These are phyloP conservation scores for Mythimna loreyi DNA, from an alignment of 2,888 invertebrate genomes.

Conservation along the genomic window DNA sequence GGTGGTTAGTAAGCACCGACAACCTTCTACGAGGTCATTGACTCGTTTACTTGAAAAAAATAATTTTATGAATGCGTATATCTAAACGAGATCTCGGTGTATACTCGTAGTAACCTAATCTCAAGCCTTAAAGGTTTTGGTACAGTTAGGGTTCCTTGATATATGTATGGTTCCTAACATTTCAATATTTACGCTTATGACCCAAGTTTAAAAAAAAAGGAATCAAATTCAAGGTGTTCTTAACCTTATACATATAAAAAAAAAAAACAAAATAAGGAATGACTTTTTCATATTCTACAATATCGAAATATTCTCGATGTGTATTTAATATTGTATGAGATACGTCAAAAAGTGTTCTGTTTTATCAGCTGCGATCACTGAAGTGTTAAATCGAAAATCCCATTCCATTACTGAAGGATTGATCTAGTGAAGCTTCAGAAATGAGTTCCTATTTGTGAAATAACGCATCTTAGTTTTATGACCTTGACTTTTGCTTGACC, in stretches of 20 bases:
- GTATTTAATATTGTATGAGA: conserved; percentile 2
- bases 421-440: conserved; percentile 7
- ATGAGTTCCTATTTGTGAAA: background rate
- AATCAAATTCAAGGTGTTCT: no score
- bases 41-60: no score
- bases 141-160: no score
- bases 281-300: background rate
- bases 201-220: no score
- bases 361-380: conserved; percentile 17
- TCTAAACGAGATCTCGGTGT: no score
- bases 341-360: conserved; percentile 27
- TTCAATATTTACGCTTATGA: no score
- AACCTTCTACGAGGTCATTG: no score
- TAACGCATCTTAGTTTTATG: background rate
- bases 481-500: conserved; percentile 4
- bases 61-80: no score
- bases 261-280: background rate
- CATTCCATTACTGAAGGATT: conserved; percentile 7
- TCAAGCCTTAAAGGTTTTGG: no score
- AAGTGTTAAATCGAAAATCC: conserved; percentile 40
- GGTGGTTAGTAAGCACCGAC: no score
- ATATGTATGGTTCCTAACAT: no score
- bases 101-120: no score
- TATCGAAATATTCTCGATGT: background rate
- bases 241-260: background rate